Percentiles rank a stretch among this genome's conserved stretches.
Evolutionary conservation across 92 coral and sea anemone genomes (phyloP).

Genomic region (Bergia puertoricense): DNA sequence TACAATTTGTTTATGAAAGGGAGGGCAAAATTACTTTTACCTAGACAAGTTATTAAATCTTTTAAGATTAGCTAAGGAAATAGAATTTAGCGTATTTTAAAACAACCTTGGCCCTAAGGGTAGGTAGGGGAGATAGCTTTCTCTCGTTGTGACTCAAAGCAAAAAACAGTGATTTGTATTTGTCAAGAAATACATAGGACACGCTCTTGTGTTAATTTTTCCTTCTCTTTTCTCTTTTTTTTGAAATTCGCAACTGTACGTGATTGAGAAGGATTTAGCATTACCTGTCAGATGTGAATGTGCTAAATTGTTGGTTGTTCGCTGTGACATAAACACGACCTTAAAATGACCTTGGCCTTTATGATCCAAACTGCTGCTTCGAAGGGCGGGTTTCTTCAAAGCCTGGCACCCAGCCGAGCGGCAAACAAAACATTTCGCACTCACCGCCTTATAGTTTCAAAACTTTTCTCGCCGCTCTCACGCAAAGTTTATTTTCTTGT

Average conservation of each 20-base stretch:
- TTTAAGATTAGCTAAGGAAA: constrained; percentile 22
- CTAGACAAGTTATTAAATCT: neutral
- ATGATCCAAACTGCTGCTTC: constrained; percentile 2
- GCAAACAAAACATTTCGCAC: constrained; percentile 18
- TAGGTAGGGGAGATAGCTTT: neutral
- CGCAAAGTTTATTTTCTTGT: constrained; percentile 21
- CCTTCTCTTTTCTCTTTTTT: neutral
- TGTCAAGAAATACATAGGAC: neutral
- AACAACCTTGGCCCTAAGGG: constrained; percentile 10
- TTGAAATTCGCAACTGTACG: neutral
- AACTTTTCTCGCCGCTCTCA: constrained; percentile 41
- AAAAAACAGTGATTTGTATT: neutral
- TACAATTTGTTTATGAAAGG: constrained; percentile 1
- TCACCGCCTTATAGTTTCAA: constrained; percentile 44
- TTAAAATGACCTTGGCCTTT: constrained; percentile 35
- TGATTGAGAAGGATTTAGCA: neutral
- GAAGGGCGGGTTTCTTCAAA: constrained; percentile 37
- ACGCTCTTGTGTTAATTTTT: neutral
- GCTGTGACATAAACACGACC: constrained; percentile 13
- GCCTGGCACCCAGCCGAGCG: constrained; percentile 41
- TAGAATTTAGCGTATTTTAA: constrained; percentile 12
- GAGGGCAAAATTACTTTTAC: constrained; percentile 22
- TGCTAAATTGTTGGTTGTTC: constrained; percentile 24
- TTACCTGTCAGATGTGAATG: neutral
- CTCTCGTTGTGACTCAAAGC: neutral